Conservation (phyloP, 37 sponge, comb jelly and placozoan genomes). For the Ianthella basta region DNA sequence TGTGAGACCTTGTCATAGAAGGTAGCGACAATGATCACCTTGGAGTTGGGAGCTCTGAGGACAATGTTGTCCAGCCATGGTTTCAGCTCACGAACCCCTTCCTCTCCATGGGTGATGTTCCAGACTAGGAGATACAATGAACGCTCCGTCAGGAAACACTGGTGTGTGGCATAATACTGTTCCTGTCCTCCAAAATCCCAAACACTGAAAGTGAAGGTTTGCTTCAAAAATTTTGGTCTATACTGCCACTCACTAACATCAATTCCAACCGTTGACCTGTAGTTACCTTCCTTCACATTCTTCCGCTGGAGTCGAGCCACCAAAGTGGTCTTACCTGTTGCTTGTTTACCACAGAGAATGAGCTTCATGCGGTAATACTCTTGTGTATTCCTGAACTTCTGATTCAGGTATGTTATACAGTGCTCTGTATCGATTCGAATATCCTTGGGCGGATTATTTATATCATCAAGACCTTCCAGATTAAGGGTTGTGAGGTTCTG, state of each 20-base stretch:
- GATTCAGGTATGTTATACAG: slow-evolving; percentile 55
- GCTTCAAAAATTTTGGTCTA: not conserved
- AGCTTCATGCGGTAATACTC: slow-evolving; percentile 74
- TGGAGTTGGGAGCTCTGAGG: slow-evolving; percentile 80
- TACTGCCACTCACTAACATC: slow-evolving; percentile 71
- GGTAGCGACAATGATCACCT: slow-evolving; percentile 88
- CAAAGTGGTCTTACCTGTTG: slow-evolving; percentile 73
- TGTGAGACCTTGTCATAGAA: slow-evolving; percentile 79
- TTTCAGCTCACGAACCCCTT: slow-evolving; percentile 82
- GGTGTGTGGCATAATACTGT: slow-evolving; percentile 96
- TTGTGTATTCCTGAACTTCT: slow-evolving; percentile 39
- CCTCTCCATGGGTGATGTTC: slow-evolving; percentile 74
- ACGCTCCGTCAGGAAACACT: slow-evolving; percentile 92
- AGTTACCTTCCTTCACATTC: slow-evolving; percentile 32
- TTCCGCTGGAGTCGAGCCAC: slow-evolving; percentile 62
- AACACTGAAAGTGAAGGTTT: slow-evolving; percentile 65
- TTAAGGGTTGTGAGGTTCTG: slow-evolving; percentile 28
- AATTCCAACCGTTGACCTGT: slow-evolving; percentile 71
- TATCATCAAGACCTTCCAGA: slow-evolving; percentile 33
- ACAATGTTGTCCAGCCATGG: slow-evolving; percentile 93
- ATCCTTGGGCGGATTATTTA: slow-evolving; percentile 41
- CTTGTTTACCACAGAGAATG: slow-evolving; percentile 62
- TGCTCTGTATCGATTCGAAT: slow-evolving; percentile 9
- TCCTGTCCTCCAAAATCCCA: slow-evolving; percentile 97
- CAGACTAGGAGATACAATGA: slow-evolving; percentile 91